Evolutionary conservation across 2,113 vertebrate species (phyloP), one percentile per base, ranked within the genome.

Genomic region (Oryzias celebensis): DNA sequence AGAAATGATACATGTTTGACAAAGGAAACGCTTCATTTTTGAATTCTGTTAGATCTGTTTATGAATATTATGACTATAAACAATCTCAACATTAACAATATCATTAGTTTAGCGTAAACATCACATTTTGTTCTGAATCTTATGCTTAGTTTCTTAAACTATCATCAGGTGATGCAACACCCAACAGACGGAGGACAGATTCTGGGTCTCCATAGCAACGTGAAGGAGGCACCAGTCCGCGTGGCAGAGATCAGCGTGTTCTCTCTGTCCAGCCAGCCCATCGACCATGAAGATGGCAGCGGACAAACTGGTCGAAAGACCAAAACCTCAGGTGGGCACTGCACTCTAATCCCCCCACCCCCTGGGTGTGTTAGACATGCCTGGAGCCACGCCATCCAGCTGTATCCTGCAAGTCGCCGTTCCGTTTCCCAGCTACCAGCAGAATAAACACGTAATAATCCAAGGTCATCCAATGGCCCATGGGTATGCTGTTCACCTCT

Each of bases 161-260:
- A 14, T 78, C 31, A 62, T 52, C 89, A 93, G 92, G 92, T 93
- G 84, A 90, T 93, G 90, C 92, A 92, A 82, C 89, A 93, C 70
- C 91, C 92, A 0, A 92, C 90, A 68, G 91, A 93, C 47, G 90
- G 90, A 48, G 91, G 89, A 26, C 91, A 91, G 87, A 89, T 91
- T 46, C 87, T 92, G 20, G 89, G 89, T 86, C 91, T 93, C 82
- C 90, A 93, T 82, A 91, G 90, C 89, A 93, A 92, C 84, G 87
- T 90, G 80, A 93, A 93, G 77, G 91, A 92, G 56, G 87, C 88
- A 2, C 89, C 91, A 10, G 82, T 91, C 18, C 90, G 91, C 31
- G 89, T 91, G 75, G 92, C 92, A 2, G 92, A 93, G 84, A 93
- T 93, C 86, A 92, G 91, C 45, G 90, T 93, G 72, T 91, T 84